A percentile compares a stretch with the other conserved stretches of the same genome.
Evolutionary conservation across 2,888 invertebrate species (phyloP).

Genomic region (Beris morrisii): DNA sequence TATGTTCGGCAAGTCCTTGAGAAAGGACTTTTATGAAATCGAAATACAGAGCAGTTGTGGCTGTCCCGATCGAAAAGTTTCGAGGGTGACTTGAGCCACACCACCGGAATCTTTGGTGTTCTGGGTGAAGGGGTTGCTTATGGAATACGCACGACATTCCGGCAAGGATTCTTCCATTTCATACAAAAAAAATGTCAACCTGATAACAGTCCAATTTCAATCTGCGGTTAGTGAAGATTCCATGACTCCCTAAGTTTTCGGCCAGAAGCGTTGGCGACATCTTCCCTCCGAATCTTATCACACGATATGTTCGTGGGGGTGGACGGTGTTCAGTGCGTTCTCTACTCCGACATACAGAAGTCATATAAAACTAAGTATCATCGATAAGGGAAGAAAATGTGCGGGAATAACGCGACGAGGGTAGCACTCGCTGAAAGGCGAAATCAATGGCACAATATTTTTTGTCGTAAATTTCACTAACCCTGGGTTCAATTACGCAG

Average conservation of each 20-base stretch:
- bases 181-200: neutral
- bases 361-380: conserved; percentile 23
- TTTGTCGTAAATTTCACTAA: conserved; percentile 31
- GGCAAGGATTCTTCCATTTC: too few relatives aligned
- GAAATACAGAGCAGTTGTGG: too few relatives aligned
- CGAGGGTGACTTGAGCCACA: too few relatives aligned
- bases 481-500: conserved; percentile 30
- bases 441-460: conserved; percentile 31
- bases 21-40: neutral
- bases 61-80: too few relatives aligned
- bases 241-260: conserved; percentile 5
- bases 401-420: conserved; percentile 3
- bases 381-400: conserved; percentile 18
- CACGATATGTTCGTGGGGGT: neutral
- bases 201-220: conserved; percentile 27
- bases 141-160: too few relatives aligned
- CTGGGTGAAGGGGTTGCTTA: too few relatives aligned
- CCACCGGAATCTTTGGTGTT: too few relatives aligned
- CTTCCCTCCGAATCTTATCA: neutral
- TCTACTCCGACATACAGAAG: neutral
- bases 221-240: conserved; percentile 25
- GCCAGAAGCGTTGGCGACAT: neutral
- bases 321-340: neutral
- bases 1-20: conserved; percentile 5
- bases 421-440: conserved; percentile 1